Conservation (phyloP, 2,113 vertebrate genomes). For the Oncorhynchus masou region DNA sequence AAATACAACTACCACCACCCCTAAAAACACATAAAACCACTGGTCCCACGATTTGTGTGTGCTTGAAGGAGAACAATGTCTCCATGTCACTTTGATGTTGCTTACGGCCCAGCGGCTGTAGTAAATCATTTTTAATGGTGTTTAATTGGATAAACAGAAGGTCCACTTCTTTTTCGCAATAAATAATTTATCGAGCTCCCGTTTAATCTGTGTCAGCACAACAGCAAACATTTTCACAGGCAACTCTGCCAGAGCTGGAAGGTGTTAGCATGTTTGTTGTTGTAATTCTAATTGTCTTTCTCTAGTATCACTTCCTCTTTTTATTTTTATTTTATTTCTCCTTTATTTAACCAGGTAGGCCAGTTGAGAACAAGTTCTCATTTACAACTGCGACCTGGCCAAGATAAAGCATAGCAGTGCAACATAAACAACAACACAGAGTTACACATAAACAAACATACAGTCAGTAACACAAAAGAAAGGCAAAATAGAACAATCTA, state of each 20-base stretch:
- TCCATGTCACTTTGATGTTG: slow-evolving; percentile 27
- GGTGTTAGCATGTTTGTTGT: slow-evolving; percentile 6
- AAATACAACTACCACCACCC: not conserved
- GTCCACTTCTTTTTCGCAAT: slow-evolving; percentile 53
- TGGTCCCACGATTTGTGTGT: too few relatives aligned
- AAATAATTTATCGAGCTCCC: slow-evolving; percentile 57
- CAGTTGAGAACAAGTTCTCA: too few relatives aligned
- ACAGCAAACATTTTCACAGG: too few relatives aligned
- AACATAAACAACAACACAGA: too few relatives aligned
- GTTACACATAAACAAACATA: too few relatives aligned
- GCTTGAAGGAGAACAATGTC: not conserved
- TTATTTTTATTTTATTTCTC: too few relatives aligned
- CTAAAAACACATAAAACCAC: not conserved
- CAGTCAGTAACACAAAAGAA: too few relatives aligned
- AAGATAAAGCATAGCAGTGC: too few relatives aligned
- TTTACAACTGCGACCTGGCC: too few relatives aligned
- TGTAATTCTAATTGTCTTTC: not conserved
- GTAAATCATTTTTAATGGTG: slow-evolving; percentile 67
- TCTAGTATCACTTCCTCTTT: not conserved
- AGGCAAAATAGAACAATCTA: too few relatives aligned
- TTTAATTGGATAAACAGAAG: slow-evolving; percentile 70
- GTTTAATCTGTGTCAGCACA: slow-evolving; percentile 53
- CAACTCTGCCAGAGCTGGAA: slow-evolving; percentile 27
- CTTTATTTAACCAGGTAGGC: too few relatives aligned
- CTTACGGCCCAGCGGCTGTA: slow-evolving; percentile 39